Evolutionary conservation across 2,888 invertebrate species (phyloP), one percentile per base, ranked within the genome.

Genomic region (Netelia inedita): DNA sequence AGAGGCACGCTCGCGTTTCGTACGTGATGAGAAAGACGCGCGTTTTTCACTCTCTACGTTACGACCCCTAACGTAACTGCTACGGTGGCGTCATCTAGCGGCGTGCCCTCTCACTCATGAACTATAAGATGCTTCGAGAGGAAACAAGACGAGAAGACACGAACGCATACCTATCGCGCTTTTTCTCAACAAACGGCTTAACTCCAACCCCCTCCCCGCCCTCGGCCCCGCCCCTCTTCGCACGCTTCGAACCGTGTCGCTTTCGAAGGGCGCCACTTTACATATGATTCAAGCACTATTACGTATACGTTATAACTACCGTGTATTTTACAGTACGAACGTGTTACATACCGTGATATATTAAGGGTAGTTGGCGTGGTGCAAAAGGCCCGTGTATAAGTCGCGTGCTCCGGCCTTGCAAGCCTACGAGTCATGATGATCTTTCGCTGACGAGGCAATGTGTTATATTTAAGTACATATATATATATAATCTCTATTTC

Each of bases 391-490:
- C 41, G 41, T 14, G 41, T 50, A 78, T 50, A 73, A 68, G 53
- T 16, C 28, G 35, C 43, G 72, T 61, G 59, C 73, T 79, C 74
- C 68, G 73, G 79, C 59, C 41, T 46, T 46, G 11, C 63, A 55
- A 46, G 63, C 43, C 73, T 35, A 65, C 69, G 41, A 71, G 74
- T 57, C 69, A 55, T 41, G 79, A 57, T 57, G 72, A 79, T 72
- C 43, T 55, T 68, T 69, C 28, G n/a, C 59, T 41, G 50, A 74
- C 50, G 69, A 61, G 68, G 69, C 81, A 19, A 74, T 35, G 53
- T 69, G 28, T 69, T 59, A 69, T 65, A 50, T 55, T 65, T 66
- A 46, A 41, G 50, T 63, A 55, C 46, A 46, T 46, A 14, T 46
- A 46, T 46, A 46, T 11, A 46, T 46, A 11, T 46, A 46, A 14